Conservation (phyloP, 2,113 vertebrate species). For the Acanthisitta chloris region DNA sequence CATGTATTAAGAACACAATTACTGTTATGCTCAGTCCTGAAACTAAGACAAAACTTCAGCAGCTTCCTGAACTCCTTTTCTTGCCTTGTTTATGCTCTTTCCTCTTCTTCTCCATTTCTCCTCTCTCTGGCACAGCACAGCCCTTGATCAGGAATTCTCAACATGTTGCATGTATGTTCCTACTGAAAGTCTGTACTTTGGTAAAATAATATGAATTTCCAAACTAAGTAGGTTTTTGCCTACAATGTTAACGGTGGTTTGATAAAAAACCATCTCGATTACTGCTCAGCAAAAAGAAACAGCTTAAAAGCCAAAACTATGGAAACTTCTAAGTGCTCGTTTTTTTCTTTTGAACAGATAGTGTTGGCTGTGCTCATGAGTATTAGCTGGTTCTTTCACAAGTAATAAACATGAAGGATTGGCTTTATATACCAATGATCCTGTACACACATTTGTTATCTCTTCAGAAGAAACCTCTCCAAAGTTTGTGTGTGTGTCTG, state of each 20-base stretch:
- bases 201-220: not conserved
- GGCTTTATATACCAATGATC: not conserved
- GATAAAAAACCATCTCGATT: not conserved
- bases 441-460: not conserved
- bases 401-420: not conserved
- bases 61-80: not conserved
- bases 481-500: not conserved
- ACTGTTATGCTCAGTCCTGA: not conserved
- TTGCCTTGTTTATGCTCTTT: not conserved
- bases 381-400: not conserved
- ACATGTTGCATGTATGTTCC: not conserved
- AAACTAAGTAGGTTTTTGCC: not conserved
- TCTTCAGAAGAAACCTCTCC: not conserved
- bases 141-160: not conserved
- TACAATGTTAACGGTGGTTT: not conserved
- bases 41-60: not conserved
- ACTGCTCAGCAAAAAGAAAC: not conserved
- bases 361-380: not conserved
- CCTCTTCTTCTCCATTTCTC: not conserved
- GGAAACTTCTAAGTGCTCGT: not conserved
- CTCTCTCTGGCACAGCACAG: not conserved
- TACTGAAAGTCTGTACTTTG: not conserved
- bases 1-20: not conserved
- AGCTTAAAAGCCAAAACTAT: not conserved
- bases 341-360: not conserved